Base-by-base conservation (phyloP, 2,888 invertebrate species). In the Mechanitis messenoides region DNA sequence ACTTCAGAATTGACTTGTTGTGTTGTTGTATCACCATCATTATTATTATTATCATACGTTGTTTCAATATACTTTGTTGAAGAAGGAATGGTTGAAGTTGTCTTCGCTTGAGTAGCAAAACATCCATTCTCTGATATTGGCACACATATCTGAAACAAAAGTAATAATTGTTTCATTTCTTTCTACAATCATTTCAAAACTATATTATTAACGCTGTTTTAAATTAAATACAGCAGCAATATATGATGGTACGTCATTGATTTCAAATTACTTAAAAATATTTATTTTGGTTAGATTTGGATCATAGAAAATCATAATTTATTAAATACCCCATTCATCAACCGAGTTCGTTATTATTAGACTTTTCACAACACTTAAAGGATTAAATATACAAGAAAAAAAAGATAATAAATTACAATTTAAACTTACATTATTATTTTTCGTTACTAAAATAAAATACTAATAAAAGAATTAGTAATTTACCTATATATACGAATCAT, bases 51-150 rank as follows among this genome's bases (percentile, higher is more conserved):
- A 1, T n/a, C 47, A 46, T 11, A 11, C 59, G 67, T 62, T 5
- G 55, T 63, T 20, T 55, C 57, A 45, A n/a, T 28, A 2, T 6
- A 53, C 42, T 45, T 45, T 54, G 59, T 54, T 9, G 54, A 20
- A 1, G 45, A 42, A 7, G 50, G n/a, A n/a, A 31, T 50, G 31
- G 33, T 42, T 55, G 59, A 50, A 9, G 50, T 53, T 53, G 55
- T 55, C 45, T 1, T 12, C 38, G 3, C 33, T 7, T 33, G 35
- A 33, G 12, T 33, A 9, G 66, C 61, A 33, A 57, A 65, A 55
- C 65, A 68, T 9, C 65, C 65, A 28, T 59, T 57, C 11, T 67
- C 58, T 2, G 67, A 60, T 63, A 62, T 64, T 45, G 20, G 35
- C 6, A 55, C 58, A 33, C 66, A 63, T 58, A 60, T 59, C 68